phyloP scores from a whole-genome alignment of 2,797 vertebrate species.

The Phrynocephalus forsythii region DNA sequence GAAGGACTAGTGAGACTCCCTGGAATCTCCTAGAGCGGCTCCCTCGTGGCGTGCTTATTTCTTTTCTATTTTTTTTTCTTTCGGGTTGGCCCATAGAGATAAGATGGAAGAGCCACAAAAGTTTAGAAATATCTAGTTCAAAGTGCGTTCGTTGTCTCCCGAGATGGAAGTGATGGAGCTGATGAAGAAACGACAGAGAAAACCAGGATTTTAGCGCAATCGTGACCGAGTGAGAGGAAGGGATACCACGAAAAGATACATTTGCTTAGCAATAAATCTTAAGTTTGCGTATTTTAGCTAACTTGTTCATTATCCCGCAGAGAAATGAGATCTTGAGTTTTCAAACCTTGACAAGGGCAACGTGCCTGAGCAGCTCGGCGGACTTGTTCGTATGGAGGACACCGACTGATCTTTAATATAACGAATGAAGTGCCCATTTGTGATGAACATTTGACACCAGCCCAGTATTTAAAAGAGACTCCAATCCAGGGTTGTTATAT shows the following conservation, averaged over 20 bases:
- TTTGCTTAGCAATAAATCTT: too few species aligned
- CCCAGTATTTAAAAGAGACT: background rate
- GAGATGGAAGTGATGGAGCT: background rate
- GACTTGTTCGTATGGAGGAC: too few species aligned
- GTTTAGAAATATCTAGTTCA: background rate
- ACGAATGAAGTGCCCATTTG: background rate
- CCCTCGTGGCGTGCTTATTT: background rate
- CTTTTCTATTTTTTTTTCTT: too few species aligned
- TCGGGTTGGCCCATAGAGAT: slow-evolving; percentile 10
- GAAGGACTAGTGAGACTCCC: background rate
- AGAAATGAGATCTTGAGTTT: too few species aligned
- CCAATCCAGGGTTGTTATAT: background rate
- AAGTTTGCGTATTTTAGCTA: too few species aligned
- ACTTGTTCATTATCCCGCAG: too few species aligned
- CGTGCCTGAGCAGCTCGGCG: too few species aligned
- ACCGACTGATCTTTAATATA: too few species aligned
- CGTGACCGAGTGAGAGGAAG: background rate
- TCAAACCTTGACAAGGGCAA: too few species aligned
- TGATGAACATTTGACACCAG: background rate
- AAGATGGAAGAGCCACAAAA: background rate
- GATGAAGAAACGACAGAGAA: background rate
- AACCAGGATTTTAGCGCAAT: background rate
- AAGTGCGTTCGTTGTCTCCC: background rate
- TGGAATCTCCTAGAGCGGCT: background rate
- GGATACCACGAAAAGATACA: too few species aligned